Conservation (phyloP, 1,140 invertebrate species). For the Acromyrmex charruanus region DNA sequence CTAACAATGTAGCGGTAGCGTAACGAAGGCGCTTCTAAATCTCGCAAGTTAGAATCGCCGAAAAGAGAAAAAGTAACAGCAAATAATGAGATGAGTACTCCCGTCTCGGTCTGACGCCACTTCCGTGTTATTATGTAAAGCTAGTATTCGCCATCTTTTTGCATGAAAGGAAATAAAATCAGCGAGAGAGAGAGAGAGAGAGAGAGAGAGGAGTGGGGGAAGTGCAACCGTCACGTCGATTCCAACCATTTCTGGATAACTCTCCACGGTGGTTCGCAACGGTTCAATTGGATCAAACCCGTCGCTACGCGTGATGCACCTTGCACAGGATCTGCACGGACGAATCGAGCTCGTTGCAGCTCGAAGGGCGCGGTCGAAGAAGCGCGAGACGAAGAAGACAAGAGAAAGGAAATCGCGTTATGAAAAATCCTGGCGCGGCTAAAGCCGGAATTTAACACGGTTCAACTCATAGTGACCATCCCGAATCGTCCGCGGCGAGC, state of each 20-base stretch:
- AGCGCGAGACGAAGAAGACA: constrained; percentile 25
- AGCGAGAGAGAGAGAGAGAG: neutral
- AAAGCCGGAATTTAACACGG: constrained; percentile 57
- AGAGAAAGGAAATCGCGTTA: constrained; percentile 30
- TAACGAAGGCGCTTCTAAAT: neutral
- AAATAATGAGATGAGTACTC: constrained; percentile 46
- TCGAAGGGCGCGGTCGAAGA: constrained; percentile 40
- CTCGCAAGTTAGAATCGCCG: constrained; percentile 23
- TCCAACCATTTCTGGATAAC: constrained; percentile 58
- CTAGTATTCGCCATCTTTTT: constrained; percentile 56
- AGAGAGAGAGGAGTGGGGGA: neutral
- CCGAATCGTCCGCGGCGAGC: constrained; percentile 42
- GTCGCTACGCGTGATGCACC: constrained; percentile 59
- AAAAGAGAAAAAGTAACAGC: constrained; percentile 41
- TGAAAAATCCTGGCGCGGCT: constrained; percentile 54
- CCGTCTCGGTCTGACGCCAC: constrained; percentile 50
- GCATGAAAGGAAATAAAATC: constrained; percentile 42
- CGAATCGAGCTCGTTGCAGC: constrained; percentile 40
- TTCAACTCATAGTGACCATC: constrained; percentile 39
- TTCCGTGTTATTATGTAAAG: constrained; percentile 64
- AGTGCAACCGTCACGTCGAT: constrained; percentile 55
- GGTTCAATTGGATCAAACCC: constrained; percentile 62
- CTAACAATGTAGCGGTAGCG: neutral
- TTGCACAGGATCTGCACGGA: constrained; percentile 53
- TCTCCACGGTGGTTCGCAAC: constrained; percentile 58